Conservation (phyloP, 2,888 invertebrate species). For the Colletes collaris region DNA sequence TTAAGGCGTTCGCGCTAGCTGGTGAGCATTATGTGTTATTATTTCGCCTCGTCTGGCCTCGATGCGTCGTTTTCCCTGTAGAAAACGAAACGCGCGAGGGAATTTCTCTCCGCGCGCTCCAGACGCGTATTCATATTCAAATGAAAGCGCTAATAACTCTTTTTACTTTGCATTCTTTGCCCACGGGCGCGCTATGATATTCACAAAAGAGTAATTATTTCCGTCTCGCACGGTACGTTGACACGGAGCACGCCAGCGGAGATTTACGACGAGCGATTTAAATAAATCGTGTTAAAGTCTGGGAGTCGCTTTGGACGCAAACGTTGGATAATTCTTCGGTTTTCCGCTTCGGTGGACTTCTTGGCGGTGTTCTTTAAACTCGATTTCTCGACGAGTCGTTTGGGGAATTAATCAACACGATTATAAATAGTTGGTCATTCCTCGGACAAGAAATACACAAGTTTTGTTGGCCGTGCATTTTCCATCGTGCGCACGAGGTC, state of each 20-base stretch:
- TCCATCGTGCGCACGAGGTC: too few species aligned
- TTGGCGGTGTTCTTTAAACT: too few species aligned
- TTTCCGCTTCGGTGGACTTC: conserved; percentile 3
- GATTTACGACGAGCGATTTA: conserved; percentile 4
- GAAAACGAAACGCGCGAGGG: conserved; percentile 18
- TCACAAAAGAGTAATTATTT: conserved; percentile 2
- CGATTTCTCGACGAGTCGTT: too few species aligned
- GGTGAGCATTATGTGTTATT: conserved; percentile 1
- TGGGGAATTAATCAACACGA: too few species aligned
- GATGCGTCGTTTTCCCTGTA: conserved; percentile 21
- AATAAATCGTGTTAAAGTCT: neutral
- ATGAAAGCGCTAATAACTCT: conserved; percentile 37
- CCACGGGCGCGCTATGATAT: conserved; percentile 6
- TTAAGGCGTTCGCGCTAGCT: conserved; percentile 29
- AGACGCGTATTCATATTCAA: conserved; percentile 36
- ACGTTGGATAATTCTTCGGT: conserved; percentile 4
- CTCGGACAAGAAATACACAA: too few species aligned
- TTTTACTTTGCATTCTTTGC: neutral
- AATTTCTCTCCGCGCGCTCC: neutral
- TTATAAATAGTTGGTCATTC: too few species aligned
- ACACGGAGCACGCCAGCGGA: neutral
- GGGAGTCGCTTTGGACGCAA: neutral
- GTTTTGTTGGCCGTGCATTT: too few species aligned
- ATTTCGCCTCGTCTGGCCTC: conserved; percentile 7
- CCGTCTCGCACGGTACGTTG: neutral